Base-by-base conservation (phyloP, 1,140 invertebrate genomes). In the Phymorhynchus buccinoides region DNA sequence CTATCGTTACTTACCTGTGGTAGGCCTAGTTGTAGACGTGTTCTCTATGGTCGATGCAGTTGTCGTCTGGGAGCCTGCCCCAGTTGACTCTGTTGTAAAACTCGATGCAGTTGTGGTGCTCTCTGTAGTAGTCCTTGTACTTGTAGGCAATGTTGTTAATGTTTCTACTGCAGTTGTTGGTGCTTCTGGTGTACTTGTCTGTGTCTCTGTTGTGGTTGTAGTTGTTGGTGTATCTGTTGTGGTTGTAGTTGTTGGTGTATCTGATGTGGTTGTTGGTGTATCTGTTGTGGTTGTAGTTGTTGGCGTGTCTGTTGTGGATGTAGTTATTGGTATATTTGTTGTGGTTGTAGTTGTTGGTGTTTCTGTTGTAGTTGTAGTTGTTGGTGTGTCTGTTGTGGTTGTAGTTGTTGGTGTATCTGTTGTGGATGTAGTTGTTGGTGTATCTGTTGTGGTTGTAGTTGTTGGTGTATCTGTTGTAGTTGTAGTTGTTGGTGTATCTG, bases 121-220 rank as follows among this genome's bases (percentile, higher is more conserved):
- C n/a, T 32, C 68, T 73, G 68, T 73, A 7, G 62, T 66, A n/a
- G 18, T 66, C n/a, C 6, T 42, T 79, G 62, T 30, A 3, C 2
- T 41, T 30, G 30, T 68, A 32, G n/a, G n/a, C n/a, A n/a, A n/a
- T n/a, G 86, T 41, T 0, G 78, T 52, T 48, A 42, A 16, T 56
- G 78, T n/a, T 56, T 77, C 14, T 81, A 56, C 35, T 68, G 41
- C 41, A 0, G 30, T 35, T 80, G 66, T 68, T 12, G 30, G 39
- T 80, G 44, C 48, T 18, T 48, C 78, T 6, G 52, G 2, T 22
- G 79, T 56, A 16, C 79, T 62, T 56, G 84, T 71, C 4, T 39
- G 14, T 37, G 42, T n/a, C 35, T n/a, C 27, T 27, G 16, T 18
- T 12, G 77, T 42, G 77, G 82, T 56, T 78, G 83, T 80, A 52